A percentile compares a stretch with the other conserved stretches of the same genome.
These are phyloP conservation scores for Oryzias javanicus DNA, from an alignment of 2,113 vertebrate genomes.

Conservation along the genomic window DNA sequence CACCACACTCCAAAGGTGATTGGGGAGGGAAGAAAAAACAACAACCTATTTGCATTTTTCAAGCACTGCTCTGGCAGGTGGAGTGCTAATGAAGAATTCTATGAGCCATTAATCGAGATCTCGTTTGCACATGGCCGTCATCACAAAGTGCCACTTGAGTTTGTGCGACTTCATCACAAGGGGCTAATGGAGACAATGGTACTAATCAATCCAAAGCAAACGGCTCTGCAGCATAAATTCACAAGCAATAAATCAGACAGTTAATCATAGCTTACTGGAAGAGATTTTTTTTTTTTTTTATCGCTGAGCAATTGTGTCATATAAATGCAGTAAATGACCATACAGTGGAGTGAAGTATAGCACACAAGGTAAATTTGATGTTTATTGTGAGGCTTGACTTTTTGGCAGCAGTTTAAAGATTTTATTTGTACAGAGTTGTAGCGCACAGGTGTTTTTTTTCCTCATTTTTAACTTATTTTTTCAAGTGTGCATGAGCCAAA, in stretches of 20 bases:
- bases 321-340: neutral
- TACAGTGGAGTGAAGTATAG: no score
- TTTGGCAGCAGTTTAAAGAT: no score
- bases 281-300: slow-evolving; percentile 26
- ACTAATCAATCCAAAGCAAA: slow-evolving; percentile 60
- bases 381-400: no score
- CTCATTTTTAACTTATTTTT: neutral
- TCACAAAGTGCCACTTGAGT: slow-evolving; percentile 57
- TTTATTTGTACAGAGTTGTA: no score
- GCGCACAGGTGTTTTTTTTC: no score
- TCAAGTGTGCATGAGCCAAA: neutral
- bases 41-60: slow-evolving; percentile 63
- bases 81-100: slow-evolving; percentile 68
- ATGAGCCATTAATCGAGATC: slow-evolving; percentile 66
- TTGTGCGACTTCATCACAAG: slow-evolving; percentile 38
- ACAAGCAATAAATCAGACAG: slow-evolving; percentile 17
- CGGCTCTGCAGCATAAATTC: slow-evolving; percentile 29
- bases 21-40: slow-evolving; percentile 39
- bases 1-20: slow-evolving; percentile 58
- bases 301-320: slow-evolving; percentile 17
- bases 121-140: slow-evolving; percentile 53
- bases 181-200: slow-evolving; percentile 60
- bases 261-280: slow-evolving; percentile 21
- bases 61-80: slow-evolving; percentile 54
- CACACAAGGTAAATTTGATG: no score